Evolutionary conservation across 2,113 vertebrate species (phyloP), one percentile per base, ranked within the genome.

Genomic region (Ptychochromis oligacanthus): DNA sequence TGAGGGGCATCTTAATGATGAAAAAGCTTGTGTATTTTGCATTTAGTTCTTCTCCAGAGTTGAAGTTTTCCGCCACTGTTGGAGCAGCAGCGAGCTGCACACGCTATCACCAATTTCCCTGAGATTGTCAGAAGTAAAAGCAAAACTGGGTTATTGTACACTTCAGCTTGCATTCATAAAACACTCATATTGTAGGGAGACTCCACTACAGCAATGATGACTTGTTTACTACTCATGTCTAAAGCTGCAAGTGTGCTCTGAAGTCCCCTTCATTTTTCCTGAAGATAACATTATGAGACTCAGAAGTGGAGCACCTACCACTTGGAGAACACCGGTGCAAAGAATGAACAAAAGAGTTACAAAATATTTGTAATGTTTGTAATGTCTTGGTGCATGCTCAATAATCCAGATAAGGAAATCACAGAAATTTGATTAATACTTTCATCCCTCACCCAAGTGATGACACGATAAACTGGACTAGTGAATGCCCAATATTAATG

Each of bases 401-500:
- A n/a, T n/a, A n/a, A n/a, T n/a, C n/a, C n/a, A n/a, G n/a, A n/a
- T n/a, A n/a, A n/a, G n/a, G n/a, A n/a, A n/a, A n/a, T n/a, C n/a
- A n/a, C n/a, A n/a, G n/a, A n/a, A n/a, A n/a, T n/a, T n/a, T n/a
- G n/a, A n/a, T n/a, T n/a, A n/a, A n/a, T n/a, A n/a, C n/a, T n/a
- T n/a, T n/a, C n/a, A n/a, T n/a, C n/a, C n/a, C n/a, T n/a, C n/a
- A n/a, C n/a, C n/a, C n/a, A n/a, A n/a, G n/a, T n/a, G n/a, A n/a
- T n/a, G n/a, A n/a, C n/a, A n/a, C n/a, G 65, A 31, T 31, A 20
- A 52, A 70, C 18, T 49, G 43, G 0, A 28, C 43, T 14, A 0
- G 0, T 10, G 3, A 67, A 49, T 28, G 40, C 0, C 9, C 1
- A 49, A 6, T 8, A 6, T 8, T 36, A 36, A 36, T 36, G 36